These are phyloP conservation scores for Caradrina clavipalpis DNA, from an alignment of 2,888 invertebrate species.

Conservation along the genomic window DNA sequence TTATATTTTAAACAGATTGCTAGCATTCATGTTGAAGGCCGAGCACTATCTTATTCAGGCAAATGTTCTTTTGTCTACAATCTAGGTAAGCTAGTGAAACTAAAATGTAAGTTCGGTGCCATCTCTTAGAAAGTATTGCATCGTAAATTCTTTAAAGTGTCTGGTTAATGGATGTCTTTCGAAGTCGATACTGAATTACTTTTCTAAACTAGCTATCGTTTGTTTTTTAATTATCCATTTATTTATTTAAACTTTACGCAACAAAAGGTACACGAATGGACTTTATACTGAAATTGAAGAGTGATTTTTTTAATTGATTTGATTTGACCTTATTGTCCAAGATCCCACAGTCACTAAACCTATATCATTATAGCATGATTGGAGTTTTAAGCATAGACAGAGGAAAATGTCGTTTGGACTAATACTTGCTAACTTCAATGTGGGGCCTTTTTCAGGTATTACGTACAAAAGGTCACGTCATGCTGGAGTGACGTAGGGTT, in stretches of 20 bases:
- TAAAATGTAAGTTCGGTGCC: conserved; percentile 11
- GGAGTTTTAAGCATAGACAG: background rate
- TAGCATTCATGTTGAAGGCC: no score
- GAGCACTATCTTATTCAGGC: background rate
- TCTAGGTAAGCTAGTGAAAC: background rate
- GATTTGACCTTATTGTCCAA: no score
- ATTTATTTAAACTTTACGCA: no score
- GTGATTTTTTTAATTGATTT: no score
- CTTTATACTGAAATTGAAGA: no score
- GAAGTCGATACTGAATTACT: conserved; percentile 10
- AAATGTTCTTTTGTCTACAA: background rate
- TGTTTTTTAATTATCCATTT: background rate
- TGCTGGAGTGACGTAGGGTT: background rate
- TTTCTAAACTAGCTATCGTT: conserved; percentile 9
- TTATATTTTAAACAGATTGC: no score
- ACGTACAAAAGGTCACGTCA: background rate
- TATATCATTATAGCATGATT: background rate
- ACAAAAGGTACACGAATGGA: no score
- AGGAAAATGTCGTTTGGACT: background rate
- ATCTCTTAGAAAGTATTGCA: conserved; percentile 24
- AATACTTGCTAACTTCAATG: background rate
- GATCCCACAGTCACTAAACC: background rate
- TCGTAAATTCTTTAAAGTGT: conserved; percentile 30
- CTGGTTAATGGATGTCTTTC: conserved; percentile 18
- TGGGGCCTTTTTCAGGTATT: background rate